Base-by-base conservation (phyloP, 2,113 vertebrate species). In the Oryzias celebensis region DNA sequence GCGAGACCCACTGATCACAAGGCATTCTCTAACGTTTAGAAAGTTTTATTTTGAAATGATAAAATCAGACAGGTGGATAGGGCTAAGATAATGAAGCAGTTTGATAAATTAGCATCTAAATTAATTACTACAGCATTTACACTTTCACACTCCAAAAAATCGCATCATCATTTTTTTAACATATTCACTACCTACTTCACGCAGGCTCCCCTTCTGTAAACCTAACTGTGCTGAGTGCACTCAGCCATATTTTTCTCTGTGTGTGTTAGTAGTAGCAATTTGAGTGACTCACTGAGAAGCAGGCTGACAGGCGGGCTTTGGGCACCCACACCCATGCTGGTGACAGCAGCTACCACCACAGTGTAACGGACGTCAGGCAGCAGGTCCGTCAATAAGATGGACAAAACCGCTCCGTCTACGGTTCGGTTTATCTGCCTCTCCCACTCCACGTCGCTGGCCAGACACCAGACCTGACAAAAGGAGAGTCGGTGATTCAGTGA, bases 341-440 rank as follows among this genome's bases (percentile, higher is more conserved):
- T 99, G 79, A 93, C 92, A 0, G 97, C 96, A 0, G 95, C 95
- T 2, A 98, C 94, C 63, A 83, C 84, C 0, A 93, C 90, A 0
- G 16, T 88, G 86, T 99, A 99, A 54, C 83, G 89, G 53, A 94
- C 78, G 0, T 94, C 94, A 0, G 96, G 94, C 50, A 91, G 79
- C 58, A 98, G 84, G 0, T 93, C 94, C 4, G n/a, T 87, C 65
- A 99, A 58, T 68, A 94, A 85, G 0, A 89, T 89, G 0, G 92
- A 94, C 82, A 91, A 89, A 41, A 92, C 88, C 0, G 93, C 87
- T 41, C 95, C 93, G 2, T 94, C 93, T 63, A 93, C 94, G 0
- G 93, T 97, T 73, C 91, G 88, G 86, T 99, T 99, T 73, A 96
- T 90, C 79, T 95, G 94, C 77, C 90, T 92, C 52, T 93, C 92